These are phyloP conservation scores for Psilopogon haemacephalus DNA, from an alignment of 2,113 vertebrate species.

Conservation along the genomic window DNA sequence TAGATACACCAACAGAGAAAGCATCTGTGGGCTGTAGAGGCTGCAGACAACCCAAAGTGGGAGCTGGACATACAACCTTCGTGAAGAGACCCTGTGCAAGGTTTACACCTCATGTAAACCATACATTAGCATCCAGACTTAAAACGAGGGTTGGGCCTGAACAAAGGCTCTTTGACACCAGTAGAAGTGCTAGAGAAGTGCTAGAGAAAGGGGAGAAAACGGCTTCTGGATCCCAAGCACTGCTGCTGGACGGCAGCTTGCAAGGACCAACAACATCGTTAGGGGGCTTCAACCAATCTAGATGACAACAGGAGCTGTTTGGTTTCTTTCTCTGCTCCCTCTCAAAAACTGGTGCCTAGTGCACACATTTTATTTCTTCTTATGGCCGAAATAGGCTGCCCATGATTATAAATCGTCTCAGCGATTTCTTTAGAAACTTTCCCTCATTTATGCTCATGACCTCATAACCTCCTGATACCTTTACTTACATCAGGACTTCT, in stretches of 20 bases:
- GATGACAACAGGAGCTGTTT: constrained; percentile 34
- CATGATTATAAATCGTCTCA: constrained; percentile 64
- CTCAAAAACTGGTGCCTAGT: constrained; percentile 52
- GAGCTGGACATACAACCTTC: background rate
- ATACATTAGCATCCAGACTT: background rate
- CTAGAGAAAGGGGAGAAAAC: background rate
- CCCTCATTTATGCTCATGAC: constrained; percentile 65
- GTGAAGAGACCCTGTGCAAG: background rate
- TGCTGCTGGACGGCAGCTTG: background rate
- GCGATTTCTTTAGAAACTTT: constrained; percentile 76
- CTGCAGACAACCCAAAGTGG: background rate
- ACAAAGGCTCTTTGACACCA: background rate
- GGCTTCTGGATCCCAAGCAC: no score
- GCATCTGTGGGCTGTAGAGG: background rate
- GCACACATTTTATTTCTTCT: constrained; percentile 66
- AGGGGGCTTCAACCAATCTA: constrained; percentile 7
- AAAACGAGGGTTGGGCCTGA: background rate
- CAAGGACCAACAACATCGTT: background rate
- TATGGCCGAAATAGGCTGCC: constrained; percentile 60
- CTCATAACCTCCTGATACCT: constrained; percentile 62
- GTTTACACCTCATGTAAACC: background rate
- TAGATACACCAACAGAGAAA: background rate
- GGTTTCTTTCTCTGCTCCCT: constrained; percentile 58
- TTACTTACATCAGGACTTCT: constrained; percentile 70
- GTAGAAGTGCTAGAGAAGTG: background rate